Percentiles rank a stretch among this genome's conserved stretches.
Conservation (phyloP, 2,797 vertebrate genomes). For the Lutjanus campechanus region DNA sequence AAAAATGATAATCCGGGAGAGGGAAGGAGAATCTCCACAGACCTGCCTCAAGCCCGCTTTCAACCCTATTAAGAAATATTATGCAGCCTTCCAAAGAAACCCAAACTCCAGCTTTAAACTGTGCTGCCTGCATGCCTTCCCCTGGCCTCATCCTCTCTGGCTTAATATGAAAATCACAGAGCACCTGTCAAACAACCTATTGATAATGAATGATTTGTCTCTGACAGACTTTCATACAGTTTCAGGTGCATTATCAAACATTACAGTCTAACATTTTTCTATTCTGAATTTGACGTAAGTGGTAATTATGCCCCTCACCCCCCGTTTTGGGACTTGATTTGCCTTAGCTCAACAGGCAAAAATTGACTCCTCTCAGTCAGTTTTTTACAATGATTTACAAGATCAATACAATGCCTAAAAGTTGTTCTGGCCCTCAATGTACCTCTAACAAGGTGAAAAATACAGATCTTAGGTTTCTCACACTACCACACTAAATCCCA, state of each 20-base stretch:
- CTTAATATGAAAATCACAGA: conserved; percentile 31
- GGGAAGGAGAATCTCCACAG: conserved; percentile 84
- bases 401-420: conserved; percentile 26
- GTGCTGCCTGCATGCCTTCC: conserved; percentile 71
- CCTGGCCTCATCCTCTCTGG: conserved; percentile 44
- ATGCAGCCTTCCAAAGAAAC: conserved; percentile 81
- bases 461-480: conserved; percentile 42
- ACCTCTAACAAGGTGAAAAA: conserved; percentile 33
- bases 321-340: not conserved
- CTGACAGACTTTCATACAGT: not conserved
- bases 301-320: not conserved
- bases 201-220: not conserved
- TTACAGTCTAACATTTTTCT: not conserved
- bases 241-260: not conserved
- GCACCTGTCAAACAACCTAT: conserved; percentile 26
- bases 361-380: not conserved
- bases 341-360: not conserved
- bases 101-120: conserved; percentile 75
- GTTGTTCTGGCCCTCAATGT: conserved; percentile 18
- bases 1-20: conserved; percentile 88
- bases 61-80: conserved; percentile 88
- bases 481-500: conserved; percentile 43
- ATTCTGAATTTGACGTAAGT: not conserved
- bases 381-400: conserved; percentile 17
- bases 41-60: conserved; percentile 84